These are phyloP conservation scores for Lysandra coridon DNA, from an alignment of 2,888 invertebrate genomes.

Conservation along the genomic window DNA sequence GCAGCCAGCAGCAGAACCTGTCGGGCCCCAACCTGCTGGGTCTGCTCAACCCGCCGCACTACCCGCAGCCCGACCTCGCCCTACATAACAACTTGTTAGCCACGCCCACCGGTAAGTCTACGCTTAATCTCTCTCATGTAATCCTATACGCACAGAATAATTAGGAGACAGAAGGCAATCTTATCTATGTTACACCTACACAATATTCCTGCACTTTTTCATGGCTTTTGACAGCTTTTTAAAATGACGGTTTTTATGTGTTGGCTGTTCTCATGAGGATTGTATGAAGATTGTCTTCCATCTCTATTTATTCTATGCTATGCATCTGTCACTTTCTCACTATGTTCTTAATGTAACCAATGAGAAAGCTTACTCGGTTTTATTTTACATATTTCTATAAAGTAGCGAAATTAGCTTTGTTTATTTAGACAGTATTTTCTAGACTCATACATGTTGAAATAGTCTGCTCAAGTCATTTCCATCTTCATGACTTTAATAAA, in stretches of 20 bases:
- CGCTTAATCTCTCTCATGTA: too few species aligned
- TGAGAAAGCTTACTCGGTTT: conserved; percentile 17
- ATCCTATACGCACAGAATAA: neutral
- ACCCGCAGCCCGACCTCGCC: conserved; percentile 63
- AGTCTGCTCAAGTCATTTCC: conserved; percentile 10
- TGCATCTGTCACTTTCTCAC: neutral
- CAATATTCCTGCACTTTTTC: neutral
- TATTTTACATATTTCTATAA: neutral
- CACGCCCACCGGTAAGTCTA: conserved; percentile 54
- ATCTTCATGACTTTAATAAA: conserved; percentile 11
- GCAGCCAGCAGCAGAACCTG: conserved; percentile 72
- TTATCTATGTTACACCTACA: neutral
- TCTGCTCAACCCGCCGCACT: conserved; percentile 64
- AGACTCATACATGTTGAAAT: neutral
- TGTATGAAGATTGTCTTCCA: neutral
- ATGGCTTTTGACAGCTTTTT: neutral
- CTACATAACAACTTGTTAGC: conserved; percentile 59
- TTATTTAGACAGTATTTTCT: conserved; percentile 5
- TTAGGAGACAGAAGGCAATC: neutral
- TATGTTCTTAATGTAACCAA: conserved; percentile 23
- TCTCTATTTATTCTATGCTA: conserved; percentile 5
- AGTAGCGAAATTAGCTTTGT: neutral
- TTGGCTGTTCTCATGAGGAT: neutral
- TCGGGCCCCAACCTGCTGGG: conserved; percentile 71
- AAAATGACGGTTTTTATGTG: neutral